Evolutionary conservation across 2,888 invertebrate genomes (phyloP).

Genomic region (Polietes domitor): DNA sequence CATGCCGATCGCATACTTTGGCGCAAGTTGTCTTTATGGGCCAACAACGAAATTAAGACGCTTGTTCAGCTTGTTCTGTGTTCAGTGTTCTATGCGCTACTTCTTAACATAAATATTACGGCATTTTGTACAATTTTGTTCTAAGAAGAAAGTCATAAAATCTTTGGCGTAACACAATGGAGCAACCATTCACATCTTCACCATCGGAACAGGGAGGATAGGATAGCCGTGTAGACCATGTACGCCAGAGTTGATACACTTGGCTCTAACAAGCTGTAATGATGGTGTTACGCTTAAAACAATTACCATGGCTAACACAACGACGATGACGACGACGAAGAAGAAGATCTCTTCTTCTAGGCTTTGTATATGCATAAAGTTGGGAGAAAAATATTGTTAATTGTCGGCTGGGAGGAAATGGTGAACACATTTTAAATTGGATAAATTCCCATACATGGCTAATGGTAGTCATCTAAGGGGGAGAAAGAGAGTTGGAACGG

Average conservation of each 20-base stretch:
- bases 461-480: too few relatives aligned
- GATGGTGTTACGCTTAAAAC: conserved; percentile 70
- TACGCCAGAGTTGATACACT: not conserved
- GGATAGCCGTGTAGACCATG: too few relatives aligned
- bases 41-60: conserved; percentile 31
- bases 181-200: conserved; percentile 24
- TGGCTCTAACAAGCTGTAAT: conserved; percentile 76
- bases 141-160: conserved; percentile 76
- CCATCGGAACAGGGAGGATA: not conserved
- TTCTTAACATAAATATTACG: conserved; percentile 59
- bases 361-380: not conserved
- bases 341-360: not conserved
- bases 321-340: not conserved
- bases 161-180: conserved; percentile 75
- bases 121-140: conserved; percentile 79
- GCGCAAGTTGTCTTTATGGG: conserved; percentile 57
- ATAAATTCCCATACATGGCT: not conserved
- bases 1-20: conserved; percentile 25
- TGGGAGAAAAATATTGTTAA: not conserved
- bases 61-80: too few relatives aligned
- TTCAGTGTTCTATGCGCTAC: too few relatives aligned
- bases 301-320: conserved; percentile 28
- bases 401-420: conserved; percentile 28
- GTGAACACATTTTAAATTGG: conserved; percentile 2
- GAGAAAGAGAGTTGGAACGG: too few relatives aligned